A percentile compares a stretch with the other conserved stretches of the same genome.
These are phyloP conservation scores for Melanerpes formicivorus DNA, from an alignment of 2,113 vertebrate genomes.

Conservation along the genomic window DNA sequence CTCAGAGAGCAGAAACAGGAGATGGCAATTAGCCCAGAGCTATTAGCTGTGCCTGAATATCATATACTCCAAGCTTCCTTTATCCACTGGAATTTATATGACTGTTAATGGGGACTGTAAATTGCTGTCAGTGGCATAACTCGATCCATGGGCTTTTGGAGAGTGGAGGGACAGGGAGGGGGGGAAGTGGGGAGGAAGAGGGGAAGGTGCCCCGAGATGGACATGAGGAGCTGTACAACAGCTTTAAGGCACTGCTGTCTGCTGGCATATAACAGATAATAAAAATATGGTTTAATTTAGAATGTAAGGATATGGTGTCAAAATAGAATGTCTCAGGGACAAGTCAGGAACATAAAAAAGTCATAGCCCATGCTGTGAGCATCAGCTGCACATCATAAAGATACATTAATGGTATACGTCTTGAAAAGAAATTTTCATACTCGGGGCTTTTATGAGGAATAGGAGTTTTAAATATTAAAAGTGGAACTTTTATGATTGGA, in stretches of 20 bases:
- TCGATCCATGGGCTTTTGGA: background rate
- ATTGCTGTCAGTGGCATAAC: slow-evolving; percentile 59
- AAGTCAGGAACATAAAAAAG: slow-evolving; percentile 57
- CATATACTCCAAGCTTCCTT: slow-evolving; percentile 55
- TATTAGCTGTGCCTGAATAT: slow-evolving; percentile 66
- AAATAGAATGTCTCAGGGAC: slow-evolving; percentile 58
- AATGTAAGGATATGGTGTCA: slow-evolving; percentile 9
- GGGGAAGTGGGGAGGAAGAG: background rate
- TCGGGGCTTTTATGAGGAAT: slow-evolving; percentile 66
- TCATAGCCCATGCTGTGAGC: slow-evolving; percentile 18
- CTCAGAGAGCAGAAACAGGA: slow-evolving; percentile 33
- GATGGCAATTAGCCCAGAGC: slow-evolving; percentile 67
- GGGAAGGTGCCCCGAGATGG: slow-evolving; percentile 22
- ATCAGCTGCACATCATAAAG: slow-evolving; percentile 78
- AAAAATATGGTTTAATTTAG: slow-evolving; percentile 59
- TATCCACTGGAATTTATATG: slow-evolving; percentile 72
- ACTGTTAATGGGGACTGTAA: slow-evolving; percentile 62
- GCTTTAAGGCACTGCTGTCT: slow-evolving; percentile 43
- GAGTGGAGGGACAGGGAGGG: background rate
- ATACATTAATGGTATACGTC: slow-evolving; percentile 64
- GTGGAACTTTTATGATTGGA: slow-evolving; percentile 52
- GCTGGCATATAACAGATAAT: slow-evolving; percentile 58
- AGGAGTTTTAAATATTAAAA: slow-evolving; percentile 70
- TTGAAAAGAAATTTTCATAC: slow-evolving; percentile 66
- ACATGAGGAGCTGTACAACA: background rate